These are phyloP conservation scores for Habrosyne pyritoides DNA, from an alignment of 2,888 invertebrate genomes.

Conservation along the genomic window DNA sequence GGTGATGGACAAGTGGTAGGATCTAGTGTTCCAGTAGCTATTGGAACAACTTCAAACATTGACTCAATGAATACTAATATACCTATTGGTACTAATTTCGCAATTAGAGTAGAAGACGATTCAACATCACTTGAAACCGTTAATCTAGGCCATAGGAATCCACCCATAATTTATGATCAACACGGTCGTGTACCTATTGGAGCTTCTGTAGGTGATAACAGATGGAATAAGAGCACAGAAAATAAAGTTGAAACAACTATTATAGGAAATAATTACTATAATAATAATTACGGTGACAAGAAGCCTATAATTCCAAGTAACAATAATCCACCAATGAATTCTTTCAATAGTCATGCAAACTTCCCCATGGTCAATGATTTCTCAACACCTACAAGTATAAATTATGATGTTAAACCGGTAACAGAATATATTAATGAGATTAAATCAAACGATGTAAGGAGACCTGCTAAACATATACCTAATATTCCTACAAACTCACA, in stretches of 20 bases:
- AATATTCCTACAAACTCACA: slow-evolving; percentile 74
- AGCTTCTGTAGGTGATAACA: slow-evolving; percentile 57
- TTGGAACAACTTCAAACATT: slow-evolving; percentile 53
- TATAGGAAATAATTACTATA: slow-evolving; percentile 32
- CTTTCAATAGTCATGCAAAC: slow-evolving; percentile 76
- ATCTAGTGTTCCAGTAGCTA: slow-evolving; percentile 66
- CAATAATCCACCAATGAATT: slow-evolving; percentile 22
- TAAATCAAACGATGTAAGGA: slow-evolving; percentile 48
- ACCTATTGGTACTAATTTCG: slow-evolving; percentile 78
- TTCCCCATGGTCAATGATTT: slow-evolving; percentile 74
- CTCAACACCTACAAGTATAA: slow-evolving; percentile 29
- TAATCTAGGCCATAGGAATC: slow-evolving; percentile 49
- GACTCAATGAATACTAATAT: slow-evolving; percentile 70
- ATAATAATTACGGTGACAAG: slow-evolving; percentile 25
- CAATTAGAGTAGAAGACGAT: slow-evolving; percentile 75
- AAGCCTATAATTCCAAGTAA: slow-evolving; percentile 15
- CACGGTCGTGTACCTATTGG: slow-evolving; percentile 44
- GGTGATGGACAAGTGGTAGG: slow-evolving; percentile 64
- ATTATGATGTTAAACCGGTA: slow-evolving; percentile 46
- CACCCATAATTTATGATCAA: slow-evolving; percentile 46
- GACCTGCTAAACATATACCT: slow-evolving; percentile 66
- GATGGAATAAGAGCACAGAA: slow-evolving; percentile 65
- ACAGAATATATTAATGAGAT: slow-evolving; percentile 50
- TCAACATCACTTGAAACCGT: slow-evolving; percentile 57
- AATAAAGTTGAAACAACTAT: slow-evolving; percentile 34